Conservation (phyloP, 1,140 invertebrate genomes). For the Saccostrea cuccullata region DNA sequence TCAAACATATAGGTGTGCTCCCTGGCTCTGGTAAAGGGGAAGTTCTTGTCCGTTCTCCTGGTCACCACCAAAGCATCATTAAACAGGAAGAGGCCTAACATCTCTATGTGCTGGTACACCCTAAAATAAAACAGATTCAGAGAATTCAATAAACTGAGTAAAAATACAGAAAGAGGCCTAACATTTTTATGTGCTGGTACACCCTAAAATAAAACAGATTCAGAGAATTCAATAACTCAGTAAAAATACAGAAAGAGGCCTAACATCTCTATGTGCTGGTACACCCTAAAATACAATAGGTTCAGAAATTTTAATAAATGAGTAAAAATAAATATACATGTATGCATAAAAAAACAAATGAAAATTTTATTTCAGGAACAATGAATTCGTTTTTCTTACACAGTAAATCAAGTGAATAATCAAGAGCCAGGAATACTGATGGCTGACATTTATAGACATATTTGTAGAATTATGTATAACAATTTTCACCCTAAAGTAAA, state of each 20-base stretch:
- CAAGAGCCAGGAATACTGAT: too few relatives aligned
- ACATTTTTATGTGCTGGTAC: conserved; percentile 69
- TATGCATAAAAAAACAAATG: too few relatives aligned
- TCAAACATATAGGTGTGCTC: conserved; percentile 72
- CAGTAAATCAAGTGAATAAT: too few relatives aligned
- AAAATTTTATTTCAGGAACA: too few relatives aligned
- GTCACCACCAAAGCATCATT: conserved; percentile 73
- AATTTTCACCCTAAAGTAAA: too few relatives aligned
- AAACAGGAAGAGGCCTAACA: conserved; percentile 71
- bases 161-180: conserved; percentile 71
- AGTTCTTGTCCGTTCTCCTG: conserved; percentile 66
- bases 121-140: conserved; percentile 54
- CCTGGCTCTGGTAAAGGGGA: conserved; percentile 68
- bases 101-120: conserved; percentile 70
- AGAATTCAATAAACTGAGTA: background rate
- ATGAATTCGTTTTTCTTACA: too few relatives aligned
- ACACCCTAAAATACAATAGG: conserved; percentile 61
- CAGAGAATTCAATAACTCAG: background rate
- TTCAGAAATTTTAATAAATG: too few relatives aligned
- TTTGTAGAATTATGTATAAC: too few relatives aligned
- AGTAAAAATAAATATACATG: too few relatives aligned
- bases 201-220: conserved; percentile 59
- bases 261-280: conserved; percentile 69
- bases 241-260: conserved; percentile 70
- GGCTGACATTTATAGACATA: too few relatives aligned